Conservation (phyloP, 2,797 vertebrate species). For the Eulemur albifrons region DNA sequence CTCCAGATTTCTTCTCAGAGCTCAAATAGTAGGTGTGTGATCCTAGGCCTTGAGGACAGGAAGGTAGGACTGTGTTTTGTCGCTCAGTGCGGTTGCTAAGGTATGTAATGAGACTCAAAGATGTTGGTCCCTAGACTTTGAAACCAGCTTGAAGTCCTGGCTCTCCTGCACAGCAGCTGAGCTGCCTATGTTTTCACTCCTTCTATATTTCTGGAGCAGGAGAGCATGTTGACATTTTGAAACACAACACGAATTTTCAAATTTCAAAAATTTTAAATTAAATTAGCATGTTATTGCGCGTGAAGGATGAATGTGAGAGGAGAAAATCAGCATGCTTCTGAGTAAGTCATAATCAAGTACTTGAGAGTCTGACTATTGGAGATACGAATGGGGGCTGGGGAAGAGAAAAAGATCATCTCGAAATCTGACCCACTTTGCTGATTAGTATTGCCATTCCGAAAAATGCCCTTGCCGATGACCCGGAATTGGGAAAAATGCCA, state of each 20-base stretch:
- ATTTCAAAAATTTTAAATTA: background rate
- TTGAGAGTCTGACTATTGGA: background rate
- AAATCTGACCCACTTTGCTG: background rate
- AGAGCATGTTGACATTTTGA: slow-evolving; percentile 8
- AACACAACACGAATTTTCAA: background rate
- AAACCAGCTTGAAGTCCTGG: background rate
- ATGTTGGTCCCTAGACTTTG: background rate
- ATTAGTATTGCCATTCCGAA: background rate
- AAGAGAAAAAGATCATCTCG: background rate
- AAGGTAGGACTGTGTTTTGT: background rate
- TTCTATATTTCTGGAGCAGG: background rate
- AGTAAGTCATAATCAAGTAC: background rate
- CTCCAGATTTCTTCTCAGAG: background rate
- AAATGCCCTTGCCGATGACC: background rate
- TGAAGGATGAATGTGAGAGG: background rate
- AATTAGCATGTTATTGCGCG: background rate
- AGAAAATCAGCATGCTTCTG: background rate
- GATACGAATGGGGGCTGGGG: background rate
- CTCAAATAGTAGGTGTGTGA: background rate
- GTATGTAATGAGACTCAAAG: background rate
- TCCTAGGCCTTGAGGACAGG: background rate
- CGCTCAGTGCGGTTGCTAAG: background rate
- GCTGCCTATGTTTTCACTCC: background rate
- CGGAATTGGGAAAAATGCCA: background rate
- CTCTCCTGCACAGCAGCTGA: background rate